These are phyloP conservation scores for Rhopalosiphum maidis DNA, from an alignment of 1,140 invertebrate species.

Conservation along the genomic window DNA sequence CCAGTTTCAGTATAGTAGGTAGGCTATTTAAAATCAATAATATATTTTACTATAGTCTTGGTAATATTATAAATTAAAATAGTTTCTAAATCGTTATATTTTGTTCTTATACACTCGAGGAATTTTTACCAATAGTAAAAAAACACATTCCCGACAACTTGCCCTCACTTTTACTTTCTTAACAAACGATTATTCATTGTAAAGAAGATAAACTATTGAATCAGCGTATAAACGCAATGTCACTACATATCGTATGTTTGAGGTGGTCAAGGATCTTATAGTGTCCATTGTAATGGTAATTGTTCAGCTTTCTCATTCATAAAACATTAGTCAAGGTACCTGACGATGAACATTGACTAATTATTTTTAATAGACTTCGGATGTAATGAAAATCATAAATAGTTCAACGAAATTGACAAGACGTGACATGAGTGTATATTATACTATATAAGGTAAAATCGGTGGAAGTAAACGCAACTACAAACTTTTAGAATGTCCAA, in stretches of 20 bases:
- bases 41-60: background rate
- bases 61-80: background rate
- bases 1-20: too few relatives aligned
- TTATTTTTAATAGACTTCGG: conserved; percentile 16
- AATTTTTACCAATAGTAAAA: background rate
- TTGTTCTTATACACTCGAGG: background rate
- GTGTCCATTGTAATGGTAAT: conserved; percentile 34
- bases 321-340: conserved; percentile 46
- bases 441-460: background rate
- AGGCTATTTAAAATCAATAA: too few relatives aligned
- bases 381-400: background rate
- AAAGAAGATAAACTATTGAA: background rate
- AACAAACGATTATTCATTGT: conserved; percentile 17
- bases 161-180: background rate
- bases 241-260: background rate
- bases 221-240: background rate
- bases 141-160: background rate
- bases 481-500: background rate
- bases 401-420: background rate
- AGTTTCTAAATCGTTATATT: background rate
- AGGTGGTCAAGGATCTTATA: conserved; percentile 43
- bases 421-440: background rate
- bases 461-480: background rate
- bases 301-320: conserved; percentile 43
- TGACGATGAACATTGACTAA: conserved; percentile 1